Conservation (phyloP, 2,888 invertebrate species). For the Oxyteleia sp. region DNA sequence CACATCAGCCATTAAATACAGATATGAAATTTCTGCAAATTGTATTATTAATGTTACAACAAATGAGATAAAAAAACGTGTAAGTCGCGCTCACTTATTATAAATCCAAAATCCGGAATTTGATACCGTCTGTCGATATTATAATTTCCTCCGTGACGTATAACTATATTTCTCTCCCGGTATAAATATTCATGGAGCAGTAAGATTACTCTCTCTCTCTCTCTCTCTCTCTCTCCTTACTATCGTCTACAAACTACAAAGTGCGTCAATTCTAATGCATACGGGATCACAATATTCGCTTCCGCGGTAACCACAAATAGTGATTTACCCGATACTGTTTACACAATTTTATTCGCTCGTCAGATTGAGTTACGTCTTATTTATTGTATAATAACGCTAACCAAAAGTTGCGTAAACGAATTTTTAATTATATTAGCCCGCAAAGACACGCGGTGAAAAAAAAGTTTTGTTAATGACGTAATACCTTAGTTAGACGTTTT, state of each 20-base stretch:
- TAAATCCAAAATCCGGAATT: no score
- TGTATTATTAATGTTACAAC: no score
- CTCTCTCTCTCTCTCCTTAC: no score
- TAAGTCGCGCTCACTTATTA: no score
- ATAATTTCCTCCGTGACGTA: slow-evolving; percentile 46
- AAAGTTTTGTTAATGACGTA: neutral
- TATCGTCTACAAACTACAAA: slow-evolving; percentile 56
- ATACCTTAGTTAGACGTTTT: no score
- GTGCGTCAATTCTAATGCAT: slow-evolving; percentile 49
- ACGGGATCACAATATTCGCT: slow-evolving; percentile 52
- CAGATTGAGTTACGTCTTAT: slow-evolving; percentile 45
- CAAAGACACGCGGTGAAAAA: neutral
- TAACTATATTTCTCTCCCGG: slow-evolving; percentile 41
- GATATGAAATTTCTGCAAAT: no score
- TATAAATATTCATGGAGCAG: slow-evolving; percentile 82
- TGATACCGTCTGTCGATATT: slow-evolving; percentile 42
- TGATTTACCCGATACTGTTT: slow-evolving; percentile 49
- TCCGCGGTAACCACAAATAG: slow-evolving; percentile 58
- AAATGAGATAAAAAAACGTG: no score
- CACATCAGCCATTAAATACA: no score
- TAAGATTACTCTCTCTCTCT: slow-evolving; percentile 60
- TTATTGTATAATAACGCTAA: slow-evolving; percentile 32
- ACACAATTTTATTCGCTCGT: slow-evolving; percentile 46
- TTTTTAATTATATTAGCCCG: neutral
- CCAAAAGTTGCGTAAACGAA: slow-evolving; percentile 33